Conservation (phyloP, 2,888 invertebrate genomes). For the Sarcophaga rosellei region DNA sequence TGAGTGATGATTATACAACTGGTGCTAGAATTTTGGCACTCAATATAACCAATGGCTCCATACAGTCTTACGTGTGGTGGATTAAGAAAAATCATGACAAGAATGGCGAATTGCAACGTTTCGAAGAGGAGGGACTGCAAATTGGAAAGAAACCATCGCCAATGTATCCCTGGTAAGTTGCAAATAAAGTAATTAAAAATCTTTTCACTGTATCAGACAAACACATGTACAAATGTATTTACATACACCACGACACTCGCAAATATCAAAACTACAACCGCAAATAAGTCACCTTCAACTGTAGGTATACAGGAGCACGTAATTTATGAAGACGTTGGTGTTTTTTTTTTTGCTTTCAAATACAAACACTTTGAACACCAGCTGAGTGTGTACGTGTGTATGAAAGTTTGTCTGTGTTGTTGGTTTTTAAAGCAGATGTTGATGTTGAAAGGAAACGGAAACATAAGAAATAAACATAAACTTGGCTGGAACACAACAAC, state of each 20-base stretch:
- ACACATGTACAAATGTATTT: too few relatives aligned
- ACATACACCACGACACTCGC: not conserved
- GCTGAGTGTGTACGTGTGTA: not conserved
- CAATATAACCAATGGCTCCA: slow-evolving; percentile 84
- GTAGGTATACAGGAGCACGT: slow-evolving; percentile 4
- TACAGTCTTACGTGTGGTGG: slow-evolving; percentile 85
- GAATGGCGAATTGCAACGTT: slow-evolving; percentile 82
- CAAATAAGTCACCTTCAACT: not conserved
- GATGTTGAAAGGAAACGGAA: slow-evolving; percentile 18
- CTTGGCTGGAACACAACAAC: not conserved
- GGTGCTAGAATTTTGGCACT: slow-evolving; percentile 85
- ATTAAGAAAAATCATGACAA: slow-evolving; percentile 80
- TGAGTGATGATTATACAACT: slow-evolving; percentile 84
- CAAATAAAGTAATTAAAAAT: slow-evolving; percentile 35
- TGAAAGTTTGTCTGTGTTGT: not conserved
- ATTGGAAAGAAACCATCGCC: slow-evolving; percentile 86
- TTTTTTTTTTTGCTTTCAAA: slow-evolving; percentile 8
- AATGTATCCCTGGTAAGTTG: slow-evolving; percentile 87
- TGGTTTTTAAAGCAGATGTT: slow-evolving; percentile 25
- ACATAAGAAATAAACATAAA: not conserved
- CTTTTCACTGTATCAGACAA: not conserved
- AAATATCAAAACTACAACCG: not conserved
- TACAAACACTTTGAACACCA: not conserved
- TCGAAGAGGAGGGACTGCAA: slow-evolving; percentile 83
- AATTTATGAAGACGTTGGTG: slow-evolving; percentile 37